Percentiles rank a stretch among this genome's conserved stretches.
Conservation (phyloP, 2,113 vertebrate genomes). For the Hirundichthys speculiger region DNA sequence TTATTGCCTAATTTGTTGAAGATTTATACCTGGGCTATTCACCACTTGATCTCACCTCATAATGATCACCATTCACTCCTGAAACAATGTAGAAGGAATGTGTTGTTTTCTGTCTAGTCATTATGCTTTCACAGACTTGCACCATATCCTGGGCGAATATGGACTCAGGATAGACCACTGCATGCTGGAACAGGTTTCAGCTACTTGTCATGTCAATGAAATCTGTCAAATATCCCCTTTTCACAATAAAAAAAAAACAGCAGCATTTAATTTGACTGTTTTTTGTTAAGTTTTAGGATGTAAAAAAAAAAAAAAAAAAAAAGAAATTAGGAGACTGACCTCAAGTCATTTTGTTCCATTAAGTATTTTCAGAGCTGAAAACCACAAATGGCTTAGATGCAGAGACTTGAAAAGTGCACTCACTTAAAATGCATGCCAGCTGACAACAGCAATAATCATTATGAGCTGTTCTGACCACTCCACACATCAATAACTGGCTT, state of each 20-base stretch:
- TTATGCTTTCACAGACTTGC: background rate
- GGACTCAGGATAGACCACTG: no score
- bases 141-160: no score
- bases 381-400: conserved; percentile 46
- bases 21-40: conserved; percentile 17
- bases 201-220: no score
- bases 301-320: background rate
- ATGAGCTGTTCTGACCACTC: conserved; percentile 17
- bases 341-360: conserved; percentile 56
- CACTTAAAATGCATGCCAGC: conserved; percentile 45
- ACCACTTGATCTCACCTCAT: background rate
- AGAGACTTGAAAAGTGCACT: conserved; percentile 27
- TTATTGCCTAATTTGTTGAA: conserved; percentile 19
- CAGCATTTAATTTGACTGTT: no score
- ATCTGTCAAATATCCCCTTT: no score
- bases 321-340: background rate
- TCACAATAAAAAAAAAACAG: no score
- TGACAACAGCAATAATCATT: conserved; percentile 58
- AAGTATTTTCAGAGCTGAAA: conserved; percentile 43
- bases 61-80: conserved; percentile 27
- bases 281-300: no score
- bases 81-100: conserved; percentile 9
- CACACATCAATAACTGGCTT: conserved; percentile 31
- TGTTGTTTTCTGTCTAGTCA: background rate
- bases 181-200: no score